Evolutionary conservation across 1,140 invertebrate genomes (phyloP), one percentile per base, ranked within the genome.

Genomic region (Nasonia vitripennis): DNA sequence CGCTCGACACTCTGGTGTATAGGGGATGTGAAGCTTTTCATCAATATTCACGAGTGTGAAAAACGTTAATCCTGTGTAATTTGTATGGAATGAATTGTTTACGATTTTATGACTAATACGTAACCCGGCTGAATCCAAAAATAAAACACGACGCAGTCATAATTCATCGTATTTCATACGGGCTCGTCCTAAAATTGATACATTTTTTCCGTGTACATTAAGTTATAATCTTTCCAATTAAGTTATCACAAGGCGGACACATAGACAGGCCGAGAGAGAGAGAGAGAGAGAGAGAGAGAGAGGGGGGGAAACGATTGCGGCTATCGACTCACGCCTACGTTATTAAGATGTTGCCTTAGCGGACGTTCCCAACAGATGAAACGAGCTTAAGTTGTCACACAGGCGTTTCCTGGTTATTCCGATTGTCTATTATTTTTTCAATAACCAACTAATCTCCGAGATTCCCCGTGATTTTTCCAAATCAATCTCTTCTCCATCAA

Each of bases 321-420:
- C 41, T 77, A 41, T 37, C 31, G 37, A 77, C 31, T 77, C 20
- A 45, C 74, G 41, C 74, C 37, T 48, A 77, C 74, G 37, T 77
- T 77, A 77, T 77, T 77, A 48, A 77, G 41, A 77, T 77, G n/a
- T 17, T 77, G 37, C n/a, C 17, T 77, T 77, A 34, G 4, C n/a
- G n/a, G 45, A 78, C 41, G 23, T 55, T 78, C 9, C 45, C 51
- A 0, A 78, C 11, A 78, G 48, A 27, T 78, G 5, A 78, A 78
- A 78, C 41, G 7, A 78, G 37, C 17, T 37, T 34, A 9, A 74
- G 12, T 41, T n/a, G 9, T 74, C 20, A 45, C 41, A 37, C 3
- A 41, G 9, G 2, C 37, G 2, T 74, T 74, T 74, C 73, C 73
- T 74, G 37, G 17, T 74, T 34, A 1, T 74, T 41, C 73, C 41